Conservation (phyloP, 2,888 invertebrate genomes). For the Dasypolia templi region DNA sequence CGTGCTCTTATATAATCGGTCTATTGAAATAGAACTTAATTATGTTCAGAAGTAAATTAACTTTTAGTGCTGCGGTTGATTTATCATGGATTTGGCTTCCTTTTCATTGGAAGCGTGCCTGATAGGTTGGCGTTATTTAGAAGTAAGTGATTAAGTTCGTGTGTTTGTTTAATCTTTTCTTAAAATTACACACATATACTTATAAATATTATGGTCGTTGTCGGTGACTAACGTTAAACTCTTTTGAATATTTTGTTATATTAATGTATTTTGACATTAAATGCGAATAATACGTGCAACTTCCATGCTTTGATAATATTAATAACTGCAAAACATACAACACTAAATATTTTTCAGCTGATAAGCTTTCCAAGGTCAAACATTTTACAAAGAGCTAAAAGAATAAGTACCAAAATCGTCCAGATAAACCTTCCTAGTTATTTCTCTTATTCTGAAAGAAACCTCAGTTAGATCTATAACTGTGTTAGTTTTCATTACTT, state of each 20-base stretch:
- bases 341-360: background rate
- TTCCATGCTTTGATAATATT: background rate
- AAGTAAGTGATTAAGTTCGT: background rate
- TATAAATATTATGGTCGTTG: background rate
- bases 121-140: conserved; percentile 1
- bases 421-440: background rate
- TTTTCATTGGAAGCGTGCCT: conserved; percentile 14
- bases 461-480: background rate
- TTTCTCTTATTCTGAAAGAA: too few species aligned
- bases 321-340: background rate
- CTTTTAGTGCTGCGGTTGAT: conserved; percentile 3
- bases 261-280: background rate
- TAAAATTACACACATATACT: too few species aligned
- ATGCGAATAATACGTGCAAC: background rate
- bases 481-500: background rate
- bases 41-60: conserved; percentile 41
- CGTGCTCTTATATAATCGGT: conserved; percentile 39
- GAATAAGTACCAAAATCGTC: background rate
- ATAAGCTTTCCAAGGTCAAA: background rate
- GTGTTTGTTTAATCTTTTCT: conserved; percentile 17
- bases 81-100: conserved; percentile 17
- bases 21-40: conserved; percentile 44
- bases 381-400: background rate
- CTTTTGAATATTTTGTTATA: background rate
- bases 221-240: background rate